Evolutionary conservation across 92 coral and sea anemone species (phyloP).

Genomic region (Zoanthus gigantus): DNA sequence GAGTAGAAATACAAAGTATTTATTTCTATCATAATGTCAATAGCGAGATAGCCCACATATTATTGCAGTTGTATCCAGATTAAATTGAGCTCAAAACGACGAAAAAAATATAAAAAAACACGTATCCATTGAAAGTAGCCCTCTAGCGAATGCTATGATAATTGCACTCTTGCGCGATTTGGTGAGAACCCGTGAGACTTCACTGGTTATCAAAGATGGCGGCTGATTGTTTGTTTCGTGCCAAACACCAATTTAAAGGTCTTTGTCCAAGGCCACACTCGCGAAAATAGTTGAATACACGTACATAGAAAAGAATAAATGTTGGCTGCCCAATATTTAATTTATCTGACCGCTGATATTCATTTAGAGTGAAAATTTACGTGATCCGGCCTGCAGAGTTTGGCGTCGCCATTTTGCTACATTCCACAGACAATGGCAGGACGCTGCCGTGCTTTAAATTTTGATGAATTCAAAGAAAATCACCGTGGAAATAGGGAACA

Average conservation of each 20-base stretch:
- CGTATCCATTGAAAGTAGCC: not conserved
- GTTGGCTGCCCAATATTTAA: not conserved
- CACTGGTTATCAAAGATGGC: not conserved
- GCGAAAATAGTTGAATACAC: not conserved
- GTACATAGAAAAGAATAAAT: not conserved
- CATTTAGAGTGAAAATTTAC: not conserved
- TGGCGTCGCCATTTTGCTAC: not conserved
- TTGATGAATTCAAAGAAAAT: not conserved
- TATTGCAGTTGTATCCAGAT: not conserved
- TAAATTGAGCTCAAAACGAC: constrained; percentile 2
- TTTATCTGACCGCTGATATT: not conserved
- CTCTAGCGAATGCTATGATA: constrained; percentile 1
- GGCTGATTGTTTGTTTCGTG: not conserved
- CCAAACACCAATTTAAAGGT: not conserved
- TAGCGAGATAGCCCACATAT: constrained; percentile 7
- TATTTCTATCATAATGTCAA: not conserved
- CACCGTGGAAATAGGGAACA: no score
- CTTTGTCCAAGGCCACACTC: not conserved
- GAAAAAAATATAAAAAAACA: not conserved
- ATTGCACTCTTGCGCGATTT: constrained; percentile 4
- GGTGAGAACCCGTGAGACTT: not conserved
- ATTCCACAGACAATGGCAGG: not conserved
- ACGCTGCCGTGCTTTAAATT: not conserved
- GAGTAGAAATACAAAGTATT: not conserved
- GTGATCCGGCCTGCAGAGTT: not conserved